Percentiles rank a stretch among this genome's conserved stretches.
These are phyloP conservation scores for Perodicticus potto DNA, from an alignment of 2,797 vertebrate genomes.

Conservation along the genomic window DNA sequence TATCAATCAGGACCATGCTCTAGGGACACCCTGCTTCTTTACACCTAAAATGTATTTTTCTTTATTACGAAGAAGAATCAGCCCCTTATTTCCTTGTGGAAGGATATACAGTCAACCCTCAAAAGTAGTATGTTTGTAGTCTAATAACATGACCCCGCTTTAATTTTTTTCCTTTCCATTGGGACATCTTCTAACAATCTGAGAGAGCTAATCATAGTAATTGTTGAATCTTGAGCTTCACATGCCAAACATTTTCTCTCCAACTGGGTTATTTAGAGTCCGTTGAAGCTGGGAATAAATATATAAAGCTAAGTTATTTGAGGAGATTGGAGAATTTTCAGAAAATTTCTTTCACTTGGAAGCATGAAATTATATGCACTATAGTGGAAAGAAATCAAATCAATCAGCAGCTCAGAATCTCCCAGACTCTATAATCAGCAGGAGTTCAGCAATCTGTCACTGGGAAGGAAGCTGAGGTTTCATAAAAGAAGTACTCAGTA, in stretches of 20 bases:
- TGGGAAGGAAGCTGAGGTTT: conserved; percentile 21
- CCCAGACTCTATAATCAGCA: conserved; percentile 67
- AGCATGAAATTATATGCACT: conserved; percentile 78
- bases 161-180: not conserved
- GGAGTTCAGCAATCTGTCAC: not conserved
- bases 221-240: conserved; percentile 71
- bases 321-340: conserved; percentile 74
- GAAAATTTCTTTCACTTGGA: conserved; percentile 77
- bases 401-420: conserved; percentile 68
- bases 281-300: conserved; percentile 76
- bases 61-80: not conserved
- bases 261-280: conserved; percentile 76
- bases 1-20: no score
- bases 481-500: not conserved
- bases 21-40: not conserved
- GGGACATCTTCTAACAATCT: conserved; percentile 24
- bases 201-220: conserved; percentile 73
- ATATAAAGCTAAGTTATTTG: conserved; percentile 77
- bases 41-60: not conserved
- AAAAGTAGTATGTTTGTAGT: not conserved
- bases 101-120: not conserved
- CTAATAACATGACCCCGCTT: not conserved
- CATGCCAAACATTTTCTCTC: conserved; percentile 66
- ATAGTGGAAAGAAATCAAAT: conserved; percentile 77
- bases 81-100: not conserved